Base-by-base conservation (phyloP, 2,888 invertebrate species). In the Watsonalla cultraria region DNA sequence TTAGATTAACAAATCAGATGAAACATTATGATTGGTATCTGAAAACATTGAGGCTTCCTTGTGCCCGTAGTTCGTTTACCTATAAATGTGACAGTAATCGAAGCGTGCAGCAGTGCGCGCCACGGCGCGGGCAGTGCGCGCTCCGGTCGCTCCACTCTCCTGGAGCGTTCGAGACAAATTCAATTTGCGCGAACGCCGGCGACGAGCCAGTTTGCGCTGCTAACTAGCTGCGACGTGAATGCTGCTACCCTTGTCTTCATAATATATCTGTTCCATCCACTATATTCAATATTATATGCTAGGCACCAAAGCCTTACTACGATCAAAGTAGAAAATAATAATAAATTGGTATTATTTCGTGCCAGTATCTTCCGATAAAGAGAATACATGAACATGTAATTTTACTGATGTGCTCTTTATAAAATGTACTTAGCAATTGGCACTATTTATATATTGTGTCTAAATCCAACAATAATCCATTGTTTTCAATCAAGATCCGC, bases 191-290 rank as follows among this genome's bases (percentile, higher is more conserved):
- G 80, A 82, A 82, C 82, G 83, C 82, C 81, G 80, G 68, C 86
- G 82, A 82, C 80, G 84, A 81, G 78, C 81, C 81, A 83, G 87
- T 88, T 86, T 86, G 84, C 84, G 79, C 86, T 81, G 68, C 85
- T 90, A 90, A 90, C 88, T 86, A 88, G 86, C 86, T 82, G 70
- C 80, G 85, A 87, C 88, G 82, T 82, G 83, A 81, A 83, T 80
- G 75, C 79, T 76, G 68, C 81, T 73, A 73, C 78, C 76, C 79
- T 74, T 78, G 78, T 78, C 81, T 78, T 82, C 78, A 78, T 79
- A 78, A 78, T 78, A 82, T 79, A 80, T 77, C 77, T 75, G 64
- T 72, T 68, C 65, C 70, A 66, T 68, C 65, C 68, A 9, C 65
- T 59, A 59, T 67, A 68, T 61, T 63, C 60, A 65, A 58, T 62